Percentiles rank a stretch among this genome's conserved stretches.
Evolutionary conservation across 2,888 invertebrate species (phyloP).

Genomic region (Ophion ellenae): DNA sequence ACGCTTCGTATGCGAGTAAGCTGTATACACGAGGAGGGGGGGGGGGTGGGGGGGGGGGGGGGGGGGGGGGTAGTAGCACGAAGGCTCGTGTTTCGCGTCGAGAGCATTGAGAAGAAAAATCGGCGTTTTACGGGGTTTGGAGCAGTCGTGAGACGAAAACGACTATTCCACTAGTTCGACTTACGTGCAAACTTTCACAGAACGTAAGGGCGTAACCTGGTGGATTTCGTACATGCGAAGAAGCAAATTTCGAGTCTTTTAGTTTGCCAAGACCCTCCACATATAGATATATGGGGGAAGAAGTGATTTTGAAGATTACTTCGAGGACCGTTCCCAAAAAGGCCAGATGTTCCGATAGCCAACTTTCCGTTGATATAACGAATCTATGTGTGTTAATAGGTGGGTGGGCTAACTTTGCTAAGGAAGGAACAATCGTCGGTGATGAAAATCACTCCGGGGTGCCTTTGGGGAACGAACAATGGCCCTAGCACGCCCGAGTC

Average conservation of each 20-base stretch:
- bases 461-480: constrained; percentile 66
- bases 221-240: neutral
- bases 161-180: constrained; percentile 51
- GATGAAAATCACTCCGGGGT: constrained; percentile 77
- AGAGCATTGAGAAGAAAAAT: constrained; percentile 50
- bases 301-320: neutral
- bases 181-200: neutral
- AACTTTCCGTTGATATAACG: neutral
- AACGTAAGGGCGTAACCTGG: constrained; percentile 10
- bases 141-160: constrained; percentile 46
- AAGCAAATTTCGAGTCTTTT: neutral
- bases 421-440: constrained; percentile 77
- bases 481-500: constrained; percentile 65
- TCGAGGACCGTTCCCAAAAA: too few species aligned
- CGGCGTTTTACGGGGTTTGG: constrained; percentile 24
- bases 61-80: neutral
- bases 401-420: constrained; percentile 61
- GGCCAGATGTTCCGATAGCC: too few species aligned
- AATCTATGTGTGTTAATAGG: constrained; percentile 65
- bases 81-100: constrained; percentile 36
- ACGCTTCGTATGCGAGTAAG: constrained; percentile 11
- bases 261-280: neutral
- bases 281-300: neutral
- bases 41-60: too few species aligned
- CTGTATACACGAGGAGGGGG: too few species aligned